phyloP scores from a whole-genome alignment of 2,888 invertebrate species.

The Steinernema hermaphroditum region DNA sequence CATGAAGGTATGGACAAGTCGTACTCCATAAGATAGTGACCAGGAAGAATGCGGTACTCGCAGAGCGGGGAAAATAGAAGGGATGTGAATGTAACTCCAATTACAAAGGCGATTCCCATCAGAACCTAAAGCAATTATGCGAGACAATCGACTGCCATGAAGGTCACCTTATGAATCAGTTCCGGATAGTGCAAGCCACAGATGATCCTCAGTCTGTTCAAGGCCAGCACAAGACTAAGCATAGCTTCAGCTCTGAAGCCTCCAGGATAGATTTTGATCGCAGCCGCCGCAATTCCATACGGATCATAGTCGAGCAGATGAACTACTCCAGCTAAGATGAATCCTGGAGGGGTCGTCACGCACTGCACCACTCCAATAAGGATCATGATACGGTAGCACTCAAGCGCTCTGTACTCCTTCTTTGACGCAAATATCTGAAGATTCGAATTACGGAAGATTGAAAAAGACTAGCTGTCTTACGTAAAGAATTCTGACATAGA shows the following conservation, averaged over 20 bases:
- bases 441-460: background rate
- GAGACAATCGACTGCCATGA: background rate
- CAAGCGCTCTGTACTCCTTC: background rate
- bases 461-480: background rate
- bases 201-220: background rate
- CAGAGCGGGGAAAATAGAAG: background rate
- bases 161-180: background rate
- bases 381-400: slow-evolving; percentile 16
- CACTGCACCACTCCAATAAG: background rate
- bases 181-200: background rate
- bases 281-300: background rate
- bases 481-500: background rate
- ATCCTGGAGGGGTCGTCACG: background rate
- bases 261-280: background rate
- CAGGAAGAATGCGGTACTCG: background rate
- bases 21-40: background rate
- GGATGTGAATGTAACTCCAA: background rate
- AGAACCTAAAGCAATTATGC: background rate
- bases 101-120: background rate
- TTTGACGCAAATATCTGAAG: background rate
- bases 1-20: background rate
- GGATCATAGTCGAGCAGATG: background rate
- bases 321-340: background rate
- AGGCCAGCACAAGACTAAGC: background rate
- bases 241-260: background rate